Evolutionary conservation across 2,113 vertebrate genomes (phyloP), one percentile per base, ranked within the genome.

Genomic region (Caranx melampygus): DNA sequence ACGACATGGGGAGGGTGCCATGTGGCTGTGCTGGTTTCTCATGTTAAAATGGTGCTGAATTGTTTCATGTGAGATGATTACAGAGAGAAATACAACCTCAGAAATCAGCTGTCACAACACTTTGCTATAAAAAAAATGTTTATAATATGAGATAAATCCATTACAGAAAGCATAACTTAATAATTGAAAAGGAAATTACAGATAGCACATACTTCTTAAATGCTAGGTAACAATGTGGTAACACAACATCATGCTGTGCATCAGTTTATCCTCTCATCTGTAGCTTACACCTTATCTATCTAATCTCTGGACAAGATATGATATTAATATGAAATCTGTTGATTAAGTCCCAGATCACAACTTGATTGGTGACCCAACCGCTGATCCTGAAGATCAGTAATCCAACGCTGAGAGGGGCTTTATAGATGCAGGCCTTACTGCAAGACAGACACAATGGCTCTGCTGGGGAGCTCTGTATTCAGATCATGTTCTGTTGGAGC

Each of bases 401-500:
- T 78, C 55, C 72, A 72, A 58, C 13, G 8, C 61, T 74, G 63
- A 71, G 59, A 83, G 54, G 11, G 40, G 69, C 73, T 87, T 79
- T 64, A 54, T 40, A 78, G 76, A 79, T 55, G 49, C 44, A 51
- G 63, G 37, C 45, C 20, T 72, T 81, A 0, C 68, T 77, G 63
- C 37, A 45, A 76, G 72, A 68, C 79, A 71, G 59, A 90, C 68
- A 80, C 72, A 84, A 76, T 84, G 67, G 49, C 54, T 77, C 72
- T 87, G 42, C 60, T 12, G 51, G 60, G 69, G 65, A 78, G 78
- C 52, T 87, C 77, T 87, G 73, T 34, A 87, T 82, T 86, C 55
- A 61, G 69, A 84, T 85, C 80, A 82, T 76, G 54, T 84, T 88
- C 78, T 79, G 33, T 51, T 86, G 75, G 82, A 89, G 66, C 82